Base-by-base conservation (phyloP, 1,140 invertebrate species). In the Brachystomella parvula region DNA sequence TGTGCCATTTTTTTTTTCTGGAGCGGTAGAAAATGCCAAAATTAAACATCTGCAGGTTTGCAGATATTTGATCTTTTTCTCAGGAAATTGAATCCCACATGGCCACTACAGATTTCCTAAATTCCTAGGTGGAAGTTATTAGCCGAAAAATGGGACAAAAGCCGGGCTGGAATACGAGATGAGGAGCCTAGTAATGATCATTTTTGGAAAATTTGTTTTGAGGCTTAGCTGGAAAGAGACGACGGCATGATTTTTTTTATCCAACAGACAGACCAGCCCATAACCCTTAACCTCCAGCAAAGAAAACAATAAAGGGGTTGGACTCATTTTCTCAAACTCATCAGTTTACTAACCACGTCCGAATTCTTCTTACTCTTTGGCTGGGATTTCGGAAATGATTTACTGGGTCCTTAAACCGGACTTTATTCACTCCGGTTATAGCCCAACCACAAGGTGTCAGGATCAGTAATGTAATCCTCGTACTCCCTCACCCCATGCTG, bases 261-360 rank as follows among this genome's bases (percentile, higher is more conserved):
- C n/a, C n/a, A n/a, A n/a, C n/a, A n/a, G 33, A 35, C 49, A 30
- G 44, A 60, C 61, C 60, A 56, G 24, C 33, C 44, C 63, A 56
- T 62, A 62, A 62, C 63, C 67, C 64, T 68, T 68, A 65, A 63
- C 66, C 63, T 56, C 66, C 63, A 63, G 65, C 61, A 63, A 63
- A 63, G 66, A 68, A 65, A 65, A 66, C 70, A 68, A 68, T 68
- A 68, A 68, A 62, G 60, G 63, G 63, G 53, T 65, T 9, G 59
- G 63, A 68, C 47, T 64, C 59, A 65, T 47, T 65, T 62, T 57
- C 49, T 67, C 9, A 60, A 33, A 57, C 66, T 66, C 67, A 63
- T 65, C 63, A 71, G 63, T 65, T 65, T 62, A 33, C 64, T 63
- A 59, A 61, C 58, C 66, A 71, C 63, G 66, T 71, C 47, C 63